These are phyloP conservation scores for Channallabes apus DNA, from an alignment of 2,797 vertebrate species.

Conservation along the genomic window DNA sequence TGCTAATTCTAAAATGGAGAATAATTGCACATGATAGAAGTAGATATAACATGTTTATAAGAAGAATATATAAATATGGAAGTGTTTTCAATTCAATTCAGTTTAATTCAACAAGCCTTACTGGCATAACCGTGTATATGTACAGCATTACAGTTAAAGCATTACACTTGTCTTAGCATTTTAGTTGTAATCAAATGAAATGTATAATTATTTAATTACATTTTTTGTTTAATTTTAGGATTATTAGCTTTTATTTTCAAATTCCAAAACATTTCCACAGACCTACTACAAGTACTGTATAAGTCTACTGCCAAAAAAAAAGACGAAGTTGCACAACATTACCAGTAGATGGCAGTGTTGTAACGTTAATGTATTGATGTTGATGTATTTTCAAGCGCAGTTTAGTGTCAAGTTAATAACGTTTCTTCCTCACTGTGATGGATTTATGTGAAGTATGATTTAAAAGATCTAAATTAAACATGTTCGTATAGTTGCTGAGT, in stretches of 20 bases:
- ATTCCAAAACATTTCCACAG: neutral
- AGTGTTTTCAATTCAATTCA: neutral
- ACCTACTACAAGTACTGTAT: no score
- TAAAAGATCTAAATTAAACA: neutral
- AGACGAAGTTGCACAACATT: neutral
- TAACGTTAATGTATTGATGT: neutral
- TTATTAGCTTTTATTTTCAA: neutral
- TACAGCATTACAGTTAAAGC: neutral
- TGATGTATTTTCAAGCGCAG: neutral
- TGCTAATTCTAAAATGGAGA: neutral
- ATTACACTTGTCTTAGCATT: neutral
- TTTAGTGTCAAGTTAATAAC: neutral
- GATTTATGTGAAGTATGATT: neutral
- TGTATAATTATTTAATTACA: neutral
- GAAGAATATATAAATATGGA: neutral
- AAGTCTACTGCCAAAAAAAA: neutral
- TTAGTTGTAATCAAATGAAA: neutral
- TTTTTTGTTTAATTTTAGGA: neutral
- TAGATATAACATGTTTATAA: neutral
- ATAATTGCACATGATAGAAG: neutral
- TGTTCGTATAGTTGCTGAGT: neutral
- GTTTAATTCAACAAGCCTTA: neutral
- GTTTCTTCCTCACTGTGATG: neutral
- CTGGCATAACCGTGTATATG: neutral
- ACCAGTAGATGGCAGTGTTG: conserved; percentile 40